phyloP scores from a whole-genome alignment of 2,113 vertebrate genomes.

The Actinemys pallida region DNA sequence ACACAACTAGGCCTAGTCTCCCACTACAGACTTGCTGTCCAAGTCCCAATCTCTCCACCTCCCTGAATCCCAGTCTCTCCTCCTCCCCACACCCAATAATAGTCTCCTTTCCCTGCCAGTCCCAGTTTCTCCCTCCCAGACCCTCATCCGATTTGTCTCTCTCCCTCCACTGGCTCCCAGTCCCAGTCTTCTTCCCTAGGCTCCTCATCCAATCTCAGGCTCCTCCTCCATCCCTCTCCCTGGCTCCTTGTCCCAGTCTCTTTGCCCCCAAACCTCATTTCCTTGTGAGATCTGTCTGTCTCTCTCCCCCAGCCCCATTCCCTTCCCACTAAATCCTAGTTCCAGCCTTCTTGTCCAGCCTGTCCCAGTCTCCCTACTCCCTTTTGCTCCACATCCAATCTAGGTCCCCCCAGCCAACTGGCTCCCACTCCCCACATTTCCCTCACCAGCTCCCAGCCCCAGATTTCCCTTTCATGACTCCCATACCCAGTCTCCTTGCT shows the following conservation, averaged over 20 bases:
- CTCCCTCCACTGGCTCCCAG: background rate
- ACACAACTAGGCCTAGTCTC: background rate
- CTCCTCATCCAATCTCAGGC: background rate
- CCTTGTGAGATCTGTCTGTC: too few species aligned
- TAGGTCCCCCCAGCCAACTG: background rate
- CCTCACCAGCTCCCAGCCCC: background rate
- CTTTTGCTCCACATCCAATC: background rate
- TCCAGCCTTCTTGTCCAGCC: too few species aligned
- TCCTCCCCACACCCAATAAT: background rate
- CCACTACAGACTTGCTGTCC: background rate
- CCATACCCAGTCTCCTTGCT: background rate
- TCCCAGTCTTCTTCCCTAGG: background rate
- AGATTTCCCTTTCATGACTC: background rate
- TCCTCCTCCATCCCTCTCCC: background rate
- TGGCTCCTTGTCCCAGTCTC: background rate
- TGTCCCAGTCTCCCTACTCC: background rate
- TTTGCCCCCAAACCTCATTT: too few species aligned
- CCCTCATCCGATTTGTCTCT: too few species aligned
- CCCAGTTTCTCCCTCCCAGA: background rate
- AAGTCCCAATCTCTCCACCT: background rate
- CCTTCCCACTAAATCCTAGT: too few species aligned
- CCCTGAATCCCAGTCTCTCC: background rate
- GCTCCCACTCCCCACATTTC: background rate
- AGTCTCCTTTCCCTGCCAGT: too few species aligned
- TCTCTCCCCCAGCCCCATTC: background rate